These are phyloP conservation scores for Trichonephila inaurata DNA, from an alignment of 1,140 invertebrate genomes.

Conservation along the genomic window DNA sequence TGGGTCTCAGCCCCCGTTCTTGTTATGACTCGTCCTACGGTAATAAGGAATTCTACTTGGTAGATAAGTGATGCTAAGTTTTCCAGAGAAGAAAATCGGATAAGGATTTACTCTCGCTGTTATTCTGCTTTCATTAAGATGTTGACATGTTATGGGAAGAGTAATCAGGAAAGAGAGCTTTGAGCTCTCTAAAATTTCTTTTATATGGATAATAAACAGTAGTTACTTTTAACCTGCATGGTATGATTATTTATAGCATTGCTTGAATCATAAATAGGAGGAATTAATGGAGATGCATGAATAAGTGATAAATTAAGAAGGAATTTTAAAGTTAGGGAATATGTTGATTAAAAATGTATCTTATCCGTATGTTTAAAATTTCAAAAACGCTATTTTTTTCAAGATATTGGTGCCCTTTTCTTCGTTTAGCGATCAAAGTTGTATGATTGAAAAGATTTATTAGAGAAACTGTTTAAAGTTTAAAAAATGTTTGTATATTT, in stretches of 20 bases:
- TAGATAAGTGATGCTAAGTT: slow-evolving; percentile 52
- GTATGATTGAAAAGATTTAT: too few relatives aligned
- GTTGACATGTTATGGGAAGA: slow-evolving; percentile 26
- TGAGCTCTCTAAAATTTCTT: slow-evolving; percentile 31
- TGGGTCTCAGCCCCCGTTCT: background rate
- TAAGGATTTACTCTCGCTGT: slow-evolving; percentile 43
- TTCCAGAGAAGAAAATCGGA: slow-evolving; percentile 38
- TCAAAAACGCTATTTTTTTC: too few relatives aligned
- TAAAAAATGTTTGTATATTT: too few relatives aligned
- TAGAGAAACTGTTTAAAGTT: too few relatives aligned
- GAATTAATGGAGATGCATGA: slow-evolving; percentile 5
- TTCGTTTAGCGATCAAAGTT: too few relatives aligned
- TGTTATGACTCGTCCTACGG: slow-evolving; percentile 41
- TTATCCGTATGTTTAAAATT: too few relatives aligned
- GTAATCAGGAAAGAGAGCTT: slow-evolving; percentile 39
- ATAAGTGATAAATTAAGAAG: background rate
- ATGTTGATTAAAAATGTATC: too few relatives aligned
- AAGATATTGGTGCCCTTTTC: too few relatives aligned
- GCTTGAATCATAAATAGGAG: background rate
- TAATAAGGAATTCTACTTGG: slow-evolving; percentile 54
- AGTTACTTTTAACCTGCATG: background rate
- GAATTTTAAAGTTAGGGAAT: too few relatives aligned
- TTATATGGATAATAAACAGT: slow-evolving; percentile 3
- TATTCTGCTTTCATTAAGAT: slow-evolving; percentile 50
- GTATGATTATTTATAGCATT: background rate